Evolutionary conservation across 2,113 vertebrate genomes (phyloP), one percentile per base, ranked within the genome.

Genomic region (Tachycineta bicolor): DNA sequence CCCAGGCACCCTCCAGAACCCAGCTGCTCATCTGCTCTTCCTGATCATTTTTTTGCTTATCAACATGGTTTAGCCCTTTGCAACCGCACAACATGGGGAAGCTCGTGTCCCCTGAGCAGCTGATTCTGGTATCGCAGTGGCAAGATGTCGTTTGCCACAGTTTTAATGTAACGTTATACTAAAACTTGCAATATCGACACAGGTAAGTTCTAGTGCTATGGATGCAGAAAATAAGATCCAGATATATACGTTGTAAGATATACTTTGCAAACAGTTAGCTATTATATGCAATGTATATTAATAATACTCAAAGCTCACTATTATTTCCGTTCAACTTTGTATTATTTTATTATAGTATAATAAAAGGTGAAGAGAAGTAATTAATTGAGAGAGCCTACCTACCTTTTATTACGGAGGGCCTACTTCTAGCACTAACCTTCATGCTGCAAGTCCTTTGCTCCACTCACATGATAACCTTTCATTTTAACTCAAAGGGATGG

Each of bases 21-120:
- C n/a, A 52, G 39, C 28, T 2, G 4, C 49, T 86, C 71, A n/a
- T 8, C 69, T 79, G 64, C 62, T 87, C 65, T 34, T 91, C 41
- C 70, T 37, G 8, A 70, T 0, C 33, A 73, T 8, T 50, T 50
- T 85, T 73, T 69, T 60, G 43, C 43, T 81, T 65, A 43, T 68
- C 50, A 22, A 39, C 4, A 2, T 23, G 83, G 29, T 83, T 94
- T 80, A 91, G 84, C 96, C 89, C 91, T 95, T 96, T 88, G 55
- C 33, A 83, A 85, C 43, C 46, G 24, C 87, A 43, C 5, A 4
- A 19, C 25, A 65, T 1, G 4, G 62, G 37, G n/a, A 73, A 85
- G 22, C 34, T 58, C 17, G 1, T 2, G 14, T 23, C 44, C 64
- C 56, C 34, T 34, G 50, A 75, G 59, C 16, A 49, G 64, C 39